Conservation (phyloP, 2,113 vertebrate species). For the Caretta caretta region DNA sequence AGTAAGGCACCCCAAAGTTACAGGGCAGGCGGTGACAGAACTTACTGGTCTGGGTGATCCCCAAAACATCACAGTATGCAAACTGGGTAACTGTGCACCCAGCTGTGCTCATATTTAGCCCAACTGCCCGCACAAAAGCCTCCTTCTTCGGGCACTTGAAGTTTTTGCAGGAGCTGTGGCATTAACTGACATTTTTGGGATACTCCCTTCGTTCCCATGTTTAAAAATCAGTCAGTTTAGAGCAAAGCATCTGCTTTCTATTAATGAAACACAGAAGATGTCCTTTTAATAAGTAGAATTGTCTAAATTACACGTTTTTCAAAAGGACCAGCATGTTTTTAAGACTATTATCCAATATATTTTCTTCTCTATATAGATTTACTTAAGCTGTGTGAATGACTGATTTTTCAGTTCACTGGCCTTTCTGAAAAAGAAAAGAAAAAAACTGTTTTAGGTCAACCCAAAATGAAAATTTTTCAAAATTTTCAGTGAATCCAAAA, state of each 20-base stretch:
- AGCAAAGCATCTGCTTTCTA: not conserved
- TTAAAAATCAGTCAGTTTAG: not conserved
- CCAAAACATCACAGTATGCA: too few relatives aligned
- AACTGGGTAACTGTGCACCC: not conserved
- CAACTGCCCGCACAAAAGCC: not conserved
- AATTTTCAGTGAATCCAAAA: too few relatives aligned
- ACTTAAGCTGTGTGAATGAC: too few relatives aligned
- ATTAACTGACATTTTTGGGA: not conserved
- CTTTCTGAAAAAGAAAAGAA: too few relatives aligned
- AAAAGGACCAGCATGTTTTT: not conserved
- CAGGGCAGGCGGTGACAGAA: too few relatives aligned
- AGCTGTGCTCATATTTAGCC: not conserved
- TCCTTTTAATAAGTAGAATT: not conserved
- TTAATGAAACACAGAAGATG: not conserved
- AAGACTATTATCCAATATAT: not conserved
- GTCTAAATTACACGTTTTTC: not conserved
- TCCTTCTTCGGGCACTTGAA: not conserved
- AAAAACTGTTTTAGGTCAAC: too few relatives aligned
- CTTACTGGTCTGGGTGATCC: too few relatives aligned
- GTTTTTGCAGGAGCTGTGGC: not conserved
- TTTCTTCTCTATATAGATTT: not conserved
- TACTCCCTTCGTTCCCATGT: not conserved
- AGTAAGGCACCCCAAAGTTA: too few relatives aligned
- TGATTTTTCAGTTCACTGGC: too few relatives aligned
- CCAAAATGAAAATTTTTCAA: too few relatives aligned